These are phyloP conservation scores for Dufourea novaeangliae DNA, from an alignment of 1,140 invertebrate genomes.

Conservation along the genomic window DNA sequence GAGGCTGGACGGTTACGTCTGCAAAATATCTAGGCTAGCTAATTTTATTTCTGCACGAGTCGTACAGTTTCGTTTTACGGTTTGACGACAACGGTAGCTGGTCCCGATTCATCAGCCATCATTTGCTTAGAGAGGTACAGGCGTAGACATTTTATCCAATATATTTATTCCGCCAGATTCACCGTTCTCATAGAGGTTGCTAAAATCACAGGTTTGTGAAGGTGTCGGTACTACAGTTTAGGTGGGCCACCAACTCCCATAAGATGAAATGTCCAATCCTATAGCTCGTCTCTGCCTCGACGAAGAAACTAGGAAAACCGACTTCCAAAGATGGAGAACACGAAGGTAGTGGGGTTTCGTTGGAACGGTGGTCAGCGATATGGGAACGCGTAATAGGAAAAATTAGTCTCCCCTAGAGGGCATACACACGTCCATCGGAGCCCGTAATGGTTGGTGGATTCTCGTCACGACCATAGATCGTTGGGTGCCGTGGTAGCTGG, in stretches of 20 bases:
- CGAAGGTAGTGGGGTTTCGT: not conserved
- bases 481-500: conserved; percentile 72
- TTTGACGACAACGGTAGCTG: not conserved
- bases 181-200: too few relatives aligned
- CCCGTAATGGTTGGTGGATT: conserved; percentile 69
- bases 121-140: too few relatives aligned
- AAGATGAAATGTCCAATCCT: too few relatives aligned
- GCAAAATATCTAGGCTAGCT: conserved; percentile 71
- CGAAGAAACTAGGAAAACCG: too few relatives aligned
- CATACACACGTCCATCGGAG: conserved; percentile 46
- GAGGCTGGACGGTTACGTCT: conserved; percentile 68
- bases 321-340: too few relatives aligned
- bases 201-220: too few relatives aligned
- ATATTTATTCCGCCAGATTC: too few relatives aligned
- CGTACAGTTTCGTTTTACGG: conserved; percentile 3
- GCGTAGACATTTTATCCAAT: too few relatives aligned
- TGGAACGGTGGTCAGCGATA: too few relatives aligned
- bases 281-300: too few relatives aligned
- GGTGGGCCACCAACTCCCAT: too few relatives aligned
- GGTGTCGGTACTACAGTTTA: too few relatives aligned
- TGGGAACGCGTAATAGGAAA: conserved; percentile 33
- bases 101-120: conserved; percentile 6
- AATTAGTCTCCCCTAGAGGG: conserved; percentile 47
- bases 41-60: conserved; percentile 62
- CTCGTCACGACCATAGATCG: conserved; percentile 74